phyloP scores from a whole-genome alignment of 2,888 invertebrate genomes.

The Oscheius sp. region DNA sequence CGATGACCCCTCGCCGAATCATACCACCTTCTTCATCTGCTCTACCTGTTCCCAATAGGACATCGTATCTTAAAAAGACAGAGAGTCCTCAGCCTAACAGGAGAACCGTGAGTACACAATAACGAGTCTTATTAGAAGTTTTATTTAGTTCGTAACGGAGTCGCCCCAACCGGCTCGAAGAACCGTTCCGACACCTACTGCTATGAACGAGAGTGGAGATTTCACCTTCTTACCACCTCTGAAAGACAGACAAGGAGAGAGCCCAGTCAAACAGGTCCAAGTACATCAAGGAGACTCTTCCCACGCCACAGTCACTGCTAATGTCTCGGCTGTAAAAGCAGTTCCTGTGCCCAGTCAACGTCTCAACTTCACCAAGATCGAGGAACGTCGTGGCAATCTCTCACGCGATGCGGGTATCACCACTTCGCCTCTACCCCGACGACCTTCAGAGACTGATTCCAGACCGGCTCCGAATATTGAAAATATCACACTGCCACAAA shows the following conservation, averaged over 20 bases:
- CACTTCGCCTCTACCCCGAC: slow-evolving; percentile 26
- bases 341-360: slow-evolving; percentile 73
- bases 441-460: slow-evolving; percentile 7
- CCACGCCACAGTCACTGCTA: slow-evolving; percentile 23
- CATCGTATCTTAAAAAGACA: slow-evolving; percentile 19
- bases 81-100: slow-evolving; percentile 37
- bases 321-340: slow-evolving; percentile 50
- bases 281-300: slow-evolving; percentile 56
- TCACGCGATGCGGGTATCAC: slow-evolving; percentile 26
- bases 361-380: slow-evolving; percentile 68
- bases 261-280: slow-evolving; percentile 70
- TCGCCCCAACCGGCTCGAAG: slow-evolving; percentile 44
- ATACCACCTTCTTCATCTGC: slow-evolving; percentile 46
- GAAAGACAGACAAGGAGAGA: slow-evolving; percentile 41
- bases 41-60: slow-evolving; percentile 47
- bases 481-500: slow-evolving; percentile 65
- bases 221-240: slow-evolving; percentile 72
- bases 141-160: slow-evolving; percentile 37
- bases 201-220: slow-evolving; percentile 69
- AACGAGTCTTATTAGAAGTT: background rate
- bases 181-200: slow-evolving; percentile 34
- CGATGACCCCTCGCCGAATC: slow-evolving; percentile 41
- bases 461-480: slow-evolving; percentile 52
- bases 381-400: slow-evolving; percentile 41
- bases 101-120: slow-evolving; percentile 25